Conservation (phyloP, 2,797 vertebrate species). For the Acridotheres tristis region DNA sequence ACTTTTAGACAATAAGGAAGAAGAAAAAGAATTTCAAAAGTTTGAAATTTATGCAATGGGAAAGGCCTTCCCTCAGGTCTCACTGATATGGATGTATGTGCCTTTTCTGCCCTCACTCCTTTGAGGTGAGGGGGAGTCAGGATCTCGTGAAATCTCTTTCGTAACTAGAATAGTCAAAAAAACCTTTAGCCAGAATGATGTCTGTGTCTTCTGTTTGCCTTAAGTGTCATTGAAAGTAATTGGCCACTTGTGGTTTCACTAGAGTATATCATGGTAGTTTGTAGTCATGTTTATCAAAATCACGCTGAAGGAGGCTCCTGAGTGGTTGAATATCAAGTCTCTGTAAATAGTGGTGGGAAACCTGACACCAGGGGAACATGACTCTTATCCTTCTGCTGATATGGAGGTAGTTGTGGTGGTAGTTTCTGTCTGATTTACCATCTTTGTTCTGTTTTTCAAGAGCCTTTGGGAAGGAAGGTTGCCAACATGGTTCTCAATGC, state of each 20-base stretch:
- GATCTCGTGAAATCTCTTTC: neutral
- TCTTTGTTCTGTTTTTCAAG: neutral
- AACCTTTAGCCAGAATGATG: neutral
- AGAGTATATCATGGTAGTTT: neutral
- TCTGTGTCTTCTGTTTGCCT: neutral
- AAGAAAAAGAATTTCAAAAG: neutral
- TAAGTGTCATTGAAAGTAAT: neutral
- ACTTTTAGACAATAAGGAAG: neutral
- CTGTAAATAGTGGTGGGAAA: neutral
- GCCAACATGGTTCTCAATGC: neutral
- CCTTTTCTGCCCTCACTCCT: neutral
- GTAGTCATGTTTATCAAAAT: neutral
- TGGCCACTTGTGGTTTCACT: neutral
- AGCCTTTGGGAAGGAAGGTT: neutral
- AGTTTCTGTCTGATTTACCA: neutral
- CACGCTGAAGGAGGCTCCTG: neutral
- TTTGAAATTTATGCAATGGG: neutral
- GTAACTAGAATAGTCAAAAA: neutral
- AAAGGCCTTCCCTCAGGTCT: neutral
- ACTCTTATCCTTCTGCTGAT: neutral
- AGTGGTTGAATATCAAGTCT: neutral
- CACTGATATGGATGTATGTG: neutral
- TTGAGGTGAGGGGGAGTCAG: neutral
- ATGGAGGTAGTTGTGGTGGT: neutral
- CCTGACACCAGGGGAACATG: rapidly evolving